Conservation (phyloP, 2,888 invertebrate species). For the Hoplodrina ambigua region DNA sequence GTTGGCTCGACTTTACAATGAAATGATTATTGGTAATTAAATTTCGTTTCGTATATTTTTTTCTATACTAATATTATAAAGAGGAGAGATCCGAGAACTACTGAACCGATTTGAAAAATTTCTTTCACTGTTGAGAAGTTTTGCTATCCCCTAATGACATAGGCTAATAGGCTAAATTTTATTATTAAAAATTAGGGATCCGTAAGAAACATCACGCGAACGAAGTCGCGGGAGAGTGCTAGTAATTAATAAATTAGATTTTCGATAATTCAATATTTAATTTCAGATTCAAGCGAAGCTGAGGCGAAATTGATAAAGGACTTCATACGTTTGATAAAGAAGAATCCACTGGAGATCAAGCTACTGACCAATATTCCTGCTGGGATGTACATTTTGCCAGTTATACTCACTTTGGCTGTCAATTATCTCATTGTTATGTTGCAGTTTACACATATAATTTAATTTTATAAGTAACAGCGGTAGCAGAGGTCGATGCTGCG, state of each 20-base stretch:
- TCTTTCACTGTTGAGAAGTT: no score
- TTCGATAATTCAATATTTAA: not conserved
- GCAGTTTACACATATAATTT: conserved; percentile 33
- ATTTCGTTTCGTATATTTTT: no score
- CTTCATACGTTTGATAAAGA: conserved; percentile 36
- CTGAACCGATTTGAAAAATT: no score
- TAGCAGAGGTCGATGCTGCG: no score
- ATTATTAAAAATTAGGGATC: no score
- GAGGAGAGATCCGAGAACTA: no score
- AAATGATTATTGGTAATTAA: not conserved
- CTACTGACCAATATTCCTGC: conserved; percentile 10
- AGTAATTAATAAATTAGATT: not conserved
- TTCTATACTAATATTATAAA: no score
- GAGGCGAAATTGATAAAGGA: conserved; percentile 29
- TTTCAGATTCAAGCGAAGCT: conserved; percentile 19
- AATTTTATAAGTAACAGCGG: not conserved
- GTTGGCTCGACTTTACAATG: not conserved
- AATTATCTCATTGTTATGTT: conserved; percentile 36
- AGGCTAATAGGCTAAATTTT: no score
- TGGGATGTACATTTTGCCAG: conserved; percentile 24
- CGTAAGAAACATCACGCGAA: no score
- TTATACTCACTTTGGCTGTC: conserved; percentile 4
- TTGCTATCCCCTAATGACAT: no score
- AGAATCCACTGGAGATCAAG: conserved; percentile 29
- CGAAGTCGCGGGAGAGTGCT: no score